phyloP scores from a whole-genome alignment of 2,113 vertebrate species.

The Promerops cafer region DNA sequence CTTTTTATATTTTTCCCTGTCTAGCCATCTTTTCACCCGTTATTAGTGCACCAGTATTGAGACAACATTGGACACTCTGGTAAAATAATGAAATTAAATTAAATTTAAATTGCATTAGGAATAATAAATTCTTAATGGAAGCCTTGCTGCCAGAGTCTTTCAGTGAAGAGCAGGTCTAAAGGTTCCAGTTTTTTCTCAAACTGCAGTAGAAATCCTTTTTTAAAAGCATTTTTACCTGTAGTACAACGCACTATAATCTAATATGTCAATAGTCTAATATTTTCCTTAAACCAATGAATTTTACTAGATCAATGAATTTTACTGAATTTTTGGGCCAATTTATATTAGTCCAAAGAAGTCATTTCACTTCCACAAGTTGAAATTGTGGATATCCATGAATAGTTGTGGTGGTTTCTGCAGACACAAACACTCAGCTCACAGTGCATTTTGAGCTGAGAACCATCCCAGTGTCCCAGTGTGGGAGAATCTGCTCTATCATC shows the following conservation, averaged over 20 bases:
- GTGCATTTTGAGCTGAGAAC: neutral
- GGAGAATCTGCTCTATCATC: neutral
- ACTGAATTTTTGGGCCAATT: neutral
- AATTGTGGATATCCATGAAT: neutral
- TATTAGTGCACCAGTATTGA: neutral
- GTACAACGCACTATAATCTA: neutral
- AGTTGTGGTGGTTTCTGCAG: neutral
- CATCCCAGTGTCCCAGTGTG: neutral
- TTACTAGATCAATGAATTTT: neutral
- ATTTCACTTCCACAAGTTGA: neutral
- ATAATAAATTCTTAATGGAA: neutral
- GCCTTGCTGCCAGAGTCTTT: neutral
- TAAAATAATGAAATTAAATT: neutral
- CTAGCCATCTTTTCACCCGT: neutral
- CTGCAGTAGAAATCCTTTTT: neutral
- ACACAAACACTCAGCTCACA: neutral
- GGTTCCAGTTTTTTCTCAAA: neutral
- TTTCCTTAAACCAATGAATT: neutral
- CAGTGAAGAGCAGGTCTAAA: neutral
- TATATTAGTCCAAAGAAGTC: neutral
- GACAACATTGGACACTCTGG: neutral
- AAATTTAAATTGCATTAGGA: constrained; percentile 22
- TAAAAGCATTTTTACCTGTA: neutral
- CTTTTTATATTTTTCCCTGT: neutral
- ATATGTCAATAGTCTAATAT: neutral